Conservation (phyloP, 2,888 invertebrate species). For the Dasysyrphus tricinctus region DNA sequence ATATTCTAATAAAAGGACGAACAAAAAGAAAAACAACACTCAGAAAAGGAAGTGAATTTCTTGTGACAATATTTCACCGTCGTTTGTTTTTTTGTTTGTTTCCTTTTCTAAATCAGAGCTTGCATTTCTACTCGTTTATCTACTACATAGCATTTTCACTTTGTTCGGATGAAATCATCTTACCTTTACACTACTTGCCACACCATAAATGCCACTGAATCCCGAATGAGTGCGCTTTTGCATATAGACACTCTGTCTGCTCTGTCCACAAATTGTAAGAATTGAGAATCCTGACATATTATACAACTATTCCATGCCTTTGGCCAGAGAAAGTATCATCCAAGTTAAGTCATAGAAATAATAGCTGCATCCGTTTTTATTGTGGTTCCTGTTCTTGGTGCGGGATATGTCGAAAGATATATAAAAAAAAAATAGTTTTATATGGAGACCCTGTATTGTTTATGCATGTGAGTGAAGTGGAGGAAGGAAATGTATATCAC, state of each 20-base stretch:
- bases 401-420: neutral
- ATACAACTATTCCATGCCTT: conserved; percentile 42
- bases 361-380: conserved; percentile 58
- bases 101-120: neutral
- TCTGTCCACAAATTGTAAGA: conserved; percentile 41
- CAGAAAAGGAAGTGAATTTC: neutral
- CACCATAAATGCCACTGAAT: conserved; percentile 49
- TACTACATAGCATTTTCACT: conserved; percentile 35
- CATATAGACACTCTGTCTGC: conserved; percentile 23
- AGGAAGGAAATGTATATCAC: neutral
- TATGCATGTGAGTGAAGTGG: neutral
- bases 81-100: neutral
- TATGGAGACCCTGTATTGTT: neutral
- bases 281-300: conserved; percentile 41
- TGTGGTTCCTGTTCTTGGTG: conserved; percentile 28
- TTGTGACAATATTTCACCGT: conserved; percentile 19
- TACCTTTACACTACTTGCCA: conserved; percentile 26
- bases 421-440: neutral
- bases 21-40: neutral
- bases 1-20: neutral
- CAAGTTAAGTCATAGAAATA: conserved; percentile 58
- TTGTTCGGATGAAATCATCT: conserved; percentile 15
- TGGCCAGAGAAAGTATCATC: conserved; percentile 61
- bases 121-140: conserved; percentile 51
- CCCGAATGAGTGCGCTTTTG: conserved; percentile 35